Percentiles rank a stretch among this genome's conserved stretches.
Conservation (phyloP, 2,797 vertebrate species). For the Neosilurus mollespiculum region DNA sequence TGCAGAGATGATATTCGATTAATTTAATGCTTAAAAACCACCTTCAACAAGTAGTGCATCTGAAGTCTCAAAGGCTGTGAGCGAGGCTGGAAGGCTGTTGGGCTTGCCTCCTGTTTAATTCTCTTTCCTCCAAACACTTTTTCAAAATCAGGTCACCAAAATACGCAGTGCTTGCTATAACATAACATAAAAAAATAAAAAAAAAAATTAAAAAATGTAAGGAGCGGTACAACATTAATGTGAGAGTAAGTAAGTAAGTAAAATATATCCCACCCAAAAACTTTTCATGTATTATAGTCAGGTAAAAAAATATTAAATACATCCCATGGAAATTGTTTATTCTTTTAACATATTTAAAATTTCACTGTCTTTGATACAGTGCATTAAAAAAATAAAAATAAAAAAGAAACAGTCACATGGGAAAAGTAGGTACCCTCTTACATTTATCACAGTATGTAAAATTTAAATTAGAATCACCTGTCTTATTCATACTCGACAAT, state of each 20-base stretch:
- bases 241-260: background rate
- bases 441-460: too few relatives aligned
- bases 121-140: background rate
- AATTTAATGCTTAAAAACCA: background rate
- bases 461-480: too few relatives aligned
- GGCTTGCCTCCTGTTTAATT: background rate
- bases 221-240: background rate
- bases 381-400: too few relatives aligned
- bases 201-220: background rate
- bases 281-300: background rate
- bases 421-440: too few relatives aligned
- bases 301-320: too few relatives aligned
- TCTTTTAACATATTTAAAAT: too few relatives aligned
- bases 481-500: too few relatives aligned
- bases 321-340: too few relatives aligned
- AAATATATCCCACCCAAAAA: background rate
- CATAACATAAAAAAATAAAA: conserved; percentile 1
- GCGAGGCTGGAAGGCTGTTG: background rate
- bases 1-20: background rate
- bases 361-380: too few relatives aligned
- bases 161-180: background rate
- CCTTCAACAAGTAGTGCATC: background rate
- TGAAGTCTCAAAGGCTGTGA: background rate
- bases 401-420: too few relatives aligned
- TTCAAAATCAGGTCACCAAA: background rate